These are phyloP conservation scores for Parazoanthus swiftii DNA, from an alignment of 92 coral and sea anemone genomes.

Conservation along the genomic window DNA sequence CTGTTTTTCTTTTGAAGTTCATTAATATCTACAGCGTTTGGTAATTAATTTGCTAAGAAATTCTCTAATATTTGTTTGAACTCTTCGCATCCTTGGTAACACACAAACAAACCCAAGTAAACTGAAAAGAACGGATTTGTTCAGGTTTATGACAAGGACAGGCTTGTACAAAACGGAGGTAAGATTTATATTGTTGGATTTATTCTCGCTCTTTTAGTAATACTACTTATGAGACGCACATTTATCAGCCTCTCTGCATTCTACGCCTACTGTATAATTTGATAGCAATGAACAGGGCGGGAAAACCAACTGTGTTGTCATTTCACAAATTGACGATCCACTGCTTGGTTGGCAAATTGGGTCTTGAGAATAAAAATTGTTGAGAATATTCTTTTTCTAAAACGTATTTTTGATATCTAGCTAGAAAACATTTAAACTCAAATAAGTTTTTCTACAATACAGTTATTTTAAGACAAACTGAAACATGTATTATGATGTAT, in stretches of 20 bases:
- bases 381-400: too few relatives aligned
- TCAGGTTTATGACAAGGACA: background rate
- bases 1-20: background rate
- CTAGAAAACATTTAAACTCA: too few relatives aligned
- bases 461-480: too few relatives aligned
- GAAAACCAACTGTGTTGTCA: background rate
- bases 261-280: too few relatives aligned
- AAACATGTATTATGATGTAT: too few relatives aligned
- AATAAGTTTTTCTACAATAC: too few relatives aligned
- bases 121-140: background rate
- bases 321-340: background rate
- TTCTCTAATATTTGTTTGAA: background rate
- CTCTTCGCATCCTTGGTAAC: slow-evolving; percentile 11
- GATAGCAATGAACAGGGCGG: background rate
- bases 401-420: too few relatives aligned
- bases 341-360: background rate
- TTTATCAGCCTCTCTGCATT: too few relatives aligned
- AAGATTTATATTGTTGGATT: background rate
- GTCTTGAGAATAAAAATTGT: background rate
- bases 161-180: background rate
- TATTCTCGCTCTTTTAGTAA: background rate
- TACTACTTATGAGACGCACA: too few relatives aligned
- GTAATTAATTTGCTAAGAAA: background rate
- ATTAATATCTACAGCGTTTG: background rate
- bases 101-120: background rate